Evolutionary conservation across 2,888 invertebrate species (phyloP).

Genomic region (Lottia scabra): DNA sequence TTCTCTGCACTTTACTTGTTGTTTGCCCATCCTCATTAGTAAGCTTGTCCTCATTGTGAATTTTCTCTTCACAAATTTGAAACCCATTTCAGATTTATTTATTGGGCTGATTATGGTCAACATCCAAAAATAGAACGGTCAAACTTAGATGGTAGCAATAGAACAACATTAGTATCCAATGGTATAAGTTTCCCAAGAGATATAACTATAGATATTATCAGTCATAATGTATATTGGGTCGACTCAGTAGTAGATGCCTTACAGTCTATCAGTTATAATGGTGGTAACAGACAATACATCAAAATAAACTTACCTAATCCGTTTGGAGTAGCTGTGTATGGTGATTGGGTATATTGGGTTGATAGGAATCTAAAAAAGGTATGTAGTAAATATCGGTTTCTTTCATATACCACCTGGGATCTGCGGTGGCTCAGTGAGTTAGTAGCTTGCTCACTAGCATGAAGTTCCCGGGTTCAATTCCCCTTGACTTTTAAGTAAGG

Average conservation of each 20-base stretch:
- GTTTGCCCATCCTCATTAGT: too few species aligned
- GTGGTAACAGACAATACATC: slow-evolving; percentile 77
- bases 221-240: slow-evolving; percentile 97
- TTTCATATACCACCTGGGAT: neutral
- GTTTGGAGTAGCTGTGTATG: slow-evolving; percentile 90
- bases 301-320: slow-evolving; percentile 90
- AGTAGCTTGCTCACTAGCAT: neutral
- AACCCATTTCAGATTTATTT: slow-evolving; percentile 80
- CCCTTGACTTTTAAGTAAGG: too few species aligned
- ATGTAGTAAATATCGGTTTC: neutral
- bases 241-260: slow-evolving; percentile 95
- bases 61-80: too few species aligned
- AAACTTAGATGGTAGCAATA: slow-evolving; percentile 81
- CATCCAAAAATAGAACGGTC: slow-evolving; percentile 82
- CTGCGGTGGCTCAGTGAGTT: too few species aligned
- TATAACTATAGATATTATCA: slow-evolving; percentile 83
- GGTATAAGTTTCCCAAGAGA: slow-evolving; percentile 86
- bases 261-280: slow-evolving; percentile 66
- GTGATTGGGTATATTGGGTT: slow-evolving; percentile 91
- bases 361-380: slow-evolving; percentile 87
- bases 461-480: neutral
- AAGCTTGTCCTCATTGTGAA: too few species aligned
- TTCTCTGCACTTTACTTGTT: too few species aligned
- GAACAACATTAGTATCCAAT: slow-evolving; percentile 82
- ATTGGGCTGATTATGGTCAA: slow-evolving; percentile 97